These are phyloP conservation scores for Macrosteles quadrilineatus DNA, from an alignment of 1,140 invertebrate genomes.

Conservation along the genomic window DNA sequence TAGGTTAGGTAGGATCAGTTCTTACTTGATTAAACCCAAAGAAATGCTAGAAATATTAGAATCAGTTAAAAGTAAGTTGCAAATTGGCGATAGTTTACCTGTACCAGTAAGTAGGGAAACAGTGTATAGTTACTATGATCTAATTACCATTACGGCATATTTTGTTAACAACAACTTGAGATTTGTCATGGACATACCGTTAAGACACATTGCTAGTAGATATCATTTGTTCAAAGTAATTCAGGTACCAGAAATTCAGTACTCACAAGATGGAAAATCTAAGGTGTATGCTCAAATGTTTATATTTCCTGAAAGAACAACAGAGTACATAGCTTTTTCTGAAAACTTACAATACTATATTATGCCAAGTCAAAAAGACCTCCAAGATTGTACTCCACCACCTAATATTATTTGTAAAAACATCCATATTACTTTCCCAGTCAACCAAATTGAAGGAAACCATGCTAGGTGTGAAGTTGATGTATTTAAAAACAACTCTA, in stretches of 20 bases:
- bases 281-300: background rate
- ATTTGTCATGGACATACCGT: background rate
- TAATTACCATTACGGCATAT: background rate
- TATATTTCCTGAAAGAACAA: background rate
- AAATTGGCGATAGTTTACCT: background rate
- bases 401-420: background rate
- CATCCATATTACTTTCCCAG: conserved; percentile 4
- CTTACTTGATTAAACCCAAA: background rate
- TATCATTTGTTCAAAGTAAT: conserved; percentile 11
- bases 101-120: background rate
- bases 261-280: background rate
- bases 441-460: background rate
- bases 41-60: background rate
- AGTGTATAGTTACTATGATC: background rate
- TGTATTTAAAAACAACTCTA: background rate
- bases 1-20: background rate
- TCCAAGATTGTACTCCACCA: background rate
- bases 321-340: conserved; percentile 14
- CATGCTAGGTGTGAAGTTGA: conserved; percentile 17
- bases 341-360: conserved; percentile 5
- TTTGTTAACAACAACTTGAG: background rate
- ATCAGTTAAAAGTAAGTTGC: background rate
- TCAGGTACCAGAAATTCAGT: background rate
- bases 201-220: background rate
- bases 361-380: background rate